Base-by-base conservation (phyloP, 2,113 vertebrate species). In the Brachypteracias leptosomus region DNA sequence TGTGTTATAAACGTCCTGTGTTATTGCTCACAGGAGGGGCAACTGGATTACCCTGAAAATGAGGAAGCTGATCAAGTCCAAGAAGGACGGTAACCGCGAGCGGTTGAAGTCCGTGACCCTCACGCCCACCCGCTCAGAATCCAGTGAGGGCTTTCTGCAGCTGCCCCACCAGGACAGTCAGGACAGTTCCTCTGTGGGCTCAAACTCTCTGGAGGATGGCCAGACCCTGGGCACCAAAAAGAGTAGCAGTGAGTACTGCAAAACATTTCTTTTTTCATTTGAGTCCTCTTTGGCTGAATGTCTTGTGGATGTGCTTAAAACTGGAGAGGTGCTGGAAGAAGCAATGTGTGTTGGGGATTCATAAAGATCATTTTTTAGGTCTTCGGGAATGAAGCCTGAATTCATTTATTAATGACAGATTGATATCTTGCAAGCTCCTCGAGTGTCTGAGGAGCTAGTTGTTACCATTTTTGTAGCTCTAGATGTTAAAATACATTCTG, bases 21-120 rank as follows among this genome's bases (percentile, higher is more conserved):
- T 92, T 93, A 16, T 97, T 82, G 70, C 13, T 95, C 46, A 79
- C 94, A 99, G 99, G 94, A 99, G 99, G 82, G 99, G 99, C 73
- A 99, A 99, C 98, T 99, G 99, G 99, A 99, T 99, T 98, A 98
- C 99, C 29, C 97, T 99, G 96, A 99, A 99, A 98, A 99, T 99
- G 99, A 99, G 95, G 97, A 99, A 99, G 96, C 95, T 99, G 96
- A 99, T 99, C 94, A 99, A 99, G 91, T 99, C 99, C 5, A 99
- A 99, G 97, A 98, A 98, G 90, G 98, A 98, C 46, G 97, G 97
- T 87, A 99, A 98, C 93, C 98, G 99, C 1, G 99, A 99, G 90
- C 98, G 99, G 72, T 98, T 99, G 97, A 99, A 99, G 68, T 99
- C 99, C 3, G 97, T 99, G 90, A 98, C 98, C 6, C 97, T 99